Percentiles rank a stretch among this genome's conserved stretches.
Evolutionary conservation across 2,113 vertebrate genomes (phyloP).

Genomic region (Calyptomena viridis): DNA sequence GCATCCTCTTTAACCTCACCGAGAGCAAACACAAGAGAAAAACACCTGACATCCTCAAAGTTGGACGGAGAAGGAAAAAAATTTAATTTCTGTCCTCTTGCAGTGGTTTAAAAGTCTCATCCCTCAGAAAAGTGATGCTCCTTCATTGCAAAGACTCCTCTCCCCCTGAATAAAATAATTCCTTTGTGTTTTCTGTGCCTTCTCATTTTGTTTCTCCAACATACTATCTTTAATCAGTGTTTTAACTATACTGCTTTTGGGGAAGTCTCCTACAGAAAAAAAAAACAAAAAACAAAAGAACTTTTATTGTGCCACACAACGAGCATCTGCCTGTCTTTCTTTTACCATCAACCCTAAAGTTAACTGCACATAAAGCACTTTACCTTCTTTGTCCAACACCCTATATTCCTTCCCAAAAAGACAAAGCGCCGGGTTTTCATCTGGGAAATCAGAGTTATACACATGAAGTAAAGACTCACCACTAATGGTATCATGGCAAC

Average conservation of each 20-base stretch:
- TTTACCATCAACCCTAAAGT: neutral
- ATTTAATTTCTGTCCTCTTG: neutral
- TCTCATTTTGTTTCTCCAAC: neutral
- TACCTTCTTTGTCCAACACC: neutral
- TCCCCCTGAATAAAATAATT: neutral
- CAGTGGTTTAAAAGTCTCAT: neutral
- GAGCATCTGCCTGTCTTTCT: neutral
- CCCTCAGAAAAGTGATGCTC: neutral
- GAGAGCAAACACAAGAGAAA: neutral
- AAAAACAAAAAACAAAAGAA: neutral
- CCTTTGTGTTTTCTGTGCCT: neutral
- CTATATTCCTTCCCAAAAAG: neutral
- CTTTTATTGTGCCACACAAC: neutral
- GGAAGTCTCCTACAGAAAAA: neutral
- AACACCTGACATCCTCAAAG: neutral
- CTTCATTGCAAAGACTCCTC: neutral
- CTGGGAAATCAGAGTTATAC: neutral
- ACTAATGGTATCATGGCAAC: neutral
- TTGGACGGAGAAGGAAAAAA: neutral
- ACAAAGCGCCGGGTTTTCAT: neutral
- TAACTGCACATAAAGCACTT: neutral
- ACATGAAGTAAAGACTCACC: neutral
- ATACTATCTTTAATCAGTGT: neutral
- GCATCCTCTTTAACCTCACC: neutral
- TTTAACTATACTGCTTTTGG: neutral